Base-by-base conservation (phyloP, 2,113 vertebrate species). In the Hippocampus comes region DNA sequence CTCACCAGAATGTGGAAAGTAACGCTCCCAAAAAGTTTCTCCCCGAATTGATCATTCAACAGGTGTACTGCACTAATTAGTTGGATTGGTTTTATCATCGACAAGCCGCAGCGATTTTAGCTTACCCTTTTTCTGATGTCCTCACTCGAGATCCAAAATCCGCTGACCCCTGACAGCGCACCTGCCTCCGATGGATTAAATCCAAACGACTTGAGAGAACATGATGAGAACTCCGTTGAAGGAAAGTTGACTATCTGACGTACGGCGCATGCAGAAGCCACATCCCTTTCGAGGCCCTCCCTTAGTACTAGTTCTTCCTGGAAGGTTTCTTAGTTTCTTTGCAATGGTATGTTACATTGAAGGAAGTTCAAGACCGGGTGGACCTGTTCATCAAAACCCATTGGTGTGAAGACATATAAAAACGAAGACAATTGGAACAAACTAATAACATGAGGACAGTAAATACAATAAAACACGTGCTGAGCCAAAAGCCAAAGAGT, bases 81-180 rank as follows among this genome's bases (percentile, higher is more conserved):
- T 6, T 20, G 15, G 7, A 51, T 18, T 4, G 17, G 48, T 20
- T 51, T 51, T 20, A 20, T 51, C 15, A 10, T 53, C 49, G 9
- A 23, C 21, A 21, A 10, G 53, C 9, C n/a, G 7, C 51, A n/a
- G 20, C 21, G 23, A 10, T 23, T 56, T 48, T n/a, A 23, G 61
- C 84, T 82, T 85, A 90, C 88, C 87, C 20, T 17, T 82, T 2
- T 70, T 75, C 11, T 71, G 30, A 51, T 9, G 0, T 0, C 38
- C 41, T 43, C 1, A 66, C 41, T 23, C 41, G 0, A 11, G 23
- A 21, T n/a, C 20, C 34, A 64, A 76, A 63, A 34, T 15, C 0
- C 55, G 59, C 15, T 11, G 23, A 55, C 67, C 59, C 63, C 8
- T 25, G 30, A 65, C 53, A 66, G 48, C 9, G 43, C 48, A 25